phyloP scores from a whole-genome alignment of 2,113 vertebrate species.

The Dipodomys ordii region DNA sequence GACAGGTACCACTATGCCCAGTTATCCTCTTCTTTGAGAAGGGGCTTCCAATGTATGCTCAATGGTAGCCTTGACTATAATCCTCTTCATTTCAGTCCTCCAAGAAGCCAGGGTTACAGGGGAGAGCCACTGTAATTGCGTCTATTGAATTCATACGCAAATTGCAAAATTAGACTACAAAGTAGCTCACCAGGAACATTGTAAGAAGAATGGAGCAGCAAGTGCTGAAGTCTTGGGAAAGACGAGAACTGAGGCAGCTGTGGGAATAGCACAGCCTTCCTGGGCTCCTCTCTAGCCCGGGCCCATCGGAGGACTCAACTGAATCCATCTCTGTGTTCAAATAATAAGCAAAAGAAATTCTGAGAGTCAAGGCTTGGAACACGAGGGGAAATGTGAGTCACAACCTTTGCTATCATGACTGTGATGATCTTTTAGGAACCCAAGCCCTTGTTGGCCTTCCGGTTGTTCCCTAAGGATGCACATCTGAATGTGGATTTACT shows the following conservation, averaged over 20 bases:
- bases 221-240: not conserved
- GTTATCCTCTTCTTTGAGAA: no score
- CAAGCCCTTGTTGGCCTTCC: no score
- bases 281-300: not conserved
- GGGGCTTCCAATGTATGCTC: no score
- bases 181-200: not conserved
- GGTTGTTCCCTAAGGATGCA: no score
- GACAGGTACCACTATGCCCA: no score
- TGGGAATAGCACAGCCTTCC: not conserved
- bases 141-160: not conserved
- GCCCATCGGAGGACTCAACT: not conserved
- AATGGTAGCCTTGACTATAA: no score
- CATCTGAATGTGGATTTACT: no score
- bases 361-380: not conserved
- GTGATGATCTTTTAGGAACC: no score
- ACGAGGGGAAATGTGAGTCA: no score
- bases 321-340: not conserved
- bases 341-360: not conserved
- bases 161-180: not conserved
- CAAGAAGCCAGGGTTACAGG: no score
- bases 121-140: not conserved
- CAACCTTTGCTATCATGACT: no score
- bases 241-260: not conserved
- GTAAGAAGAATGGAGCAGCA: not conserved
- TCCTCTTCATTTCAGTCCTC: no score